phyloP scores from a whole-genome alignment of 1,140 invertebrate genomes.

The Papilio machaon region DNA sequence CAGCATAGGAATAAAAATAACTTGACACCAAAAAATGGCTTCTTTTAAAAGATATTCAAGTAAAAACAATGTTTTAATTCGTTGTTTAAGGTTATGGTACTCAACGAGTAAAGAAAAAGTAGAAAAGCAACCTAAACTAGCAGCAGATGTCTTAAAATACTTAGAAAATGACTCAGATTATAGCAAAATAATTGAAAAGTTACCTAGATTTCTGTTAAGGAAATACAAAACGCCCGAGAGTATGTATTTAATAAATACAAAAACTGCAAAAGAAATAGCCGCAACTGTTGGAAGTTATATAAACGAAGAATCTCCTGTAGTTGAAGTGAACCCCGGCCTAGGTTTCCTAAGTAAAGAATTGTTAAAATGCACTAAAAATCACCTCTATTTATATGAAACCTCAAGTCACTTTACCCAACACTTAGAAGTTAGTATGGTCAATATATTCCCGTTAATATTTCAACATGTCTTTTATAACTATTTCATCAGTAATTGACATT shows the following conservation, averaged over 20 bases:
- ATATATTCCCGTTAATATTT: slow-evolving; percentile 34
- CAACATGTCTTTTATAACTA: slow-evolving; percentile 10
- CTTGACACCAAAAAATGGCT: background rate
- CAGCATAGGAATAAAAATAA: background rate
- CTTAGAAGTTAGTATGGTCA: slow-evolving; percentile 61
- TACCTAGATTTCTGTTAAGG: slow-evolving; percentile 65
- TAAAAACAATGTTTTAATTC: slow-evolving; percentile 3
- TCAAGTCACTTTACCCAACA: slow-evolving; percentile 69
- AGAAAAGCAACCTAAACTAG: slow-evolving; percentile 56
- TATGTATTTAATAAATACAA: slow-evolving; percentile 74
- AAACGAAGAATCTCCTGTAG: slow-evolving; percentile 61
- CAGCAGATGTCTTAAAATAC: slow-evolving; percentile 66
- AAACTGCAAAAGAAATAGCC: slow-evolving; percentile 75
- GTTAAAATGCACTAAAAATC: slow-evolving; percentile 62
- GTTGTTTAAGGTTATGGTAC: slow-evolving; percentile 52
- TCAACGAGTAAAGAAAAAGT: slow-evolving; percentile 55
- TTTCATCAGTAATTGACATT: background rate
- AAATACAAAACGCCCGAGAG: slow-evolving; percentile 75
- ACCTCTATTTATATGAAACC: slow-evolving; percentile 74
- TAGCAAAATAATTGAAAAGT: slow-evolving; percentile 52
- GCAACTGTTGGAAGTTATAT: slow-evolving; percentile 57
- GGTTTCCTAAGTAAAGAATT: slow-evolving; percentile 79
- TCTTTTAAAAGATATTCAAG: background rate
- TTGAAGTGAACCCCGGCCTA: slow-evolving; percentile 83
- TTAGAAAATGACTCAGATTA: slow-evolving; percentile 64